These are phyloP conservation scores for Rhorus exstirpatorius DNA, from an alignment of 2,888 invertebrate species.

Conservation along the genomic window DNA sequence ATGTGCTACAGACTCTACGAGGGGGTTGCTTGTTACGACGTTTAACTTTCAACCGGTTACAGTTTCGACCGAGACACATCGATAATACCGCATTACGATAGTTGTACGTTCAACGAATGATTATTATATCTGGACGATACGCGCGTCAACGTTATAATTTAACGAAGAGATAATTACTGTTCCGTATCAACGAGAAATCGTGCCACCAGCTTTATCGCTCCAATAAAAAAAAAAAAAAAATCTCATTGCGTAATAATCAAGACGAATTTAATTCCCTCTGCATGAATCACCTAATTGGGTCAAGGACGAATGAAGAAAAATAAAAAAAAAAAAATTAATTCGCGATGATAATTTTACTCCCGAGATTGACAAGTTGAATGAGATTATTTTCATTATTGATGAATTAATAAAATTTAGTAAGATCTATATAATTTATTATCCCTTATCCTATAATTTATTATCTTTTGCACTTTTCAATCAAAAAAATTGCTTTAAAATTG, in stretches of 20 bases:
- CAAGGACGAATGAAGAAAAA: conserved; percentile 14
- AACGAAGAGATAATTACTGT: too few species aligned
- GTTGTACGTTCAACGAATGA: conserved; percentile 23
- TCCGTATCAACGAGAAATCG: too few species aligned
- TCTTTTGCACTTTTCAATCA: too few species aligned
- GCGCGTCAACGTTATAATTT: too few species aligned
- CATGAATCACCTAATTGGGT: conserved; percentile 9
- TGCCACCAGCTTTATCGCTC: neutral
- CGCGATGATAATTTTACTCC: too few species aligned
- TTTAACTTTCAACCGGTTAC: conserved; percentile 54
- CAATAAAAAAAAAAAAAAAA: neutral
- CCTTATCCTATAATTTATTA: too few species aligned
- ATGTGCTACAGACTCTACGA: neutral
- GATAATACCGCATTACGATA: conserved; percentile 51
- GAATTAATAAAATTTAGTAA: too few species aligned
- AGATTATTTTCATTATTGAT: too few species aligned
- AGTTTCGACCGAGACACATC: conserved; percentile 2
- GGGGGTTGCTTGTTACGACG: conserved; percentile 42
- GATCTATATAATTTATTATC: too few species aligned
- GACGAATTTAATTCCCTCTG: neutral
- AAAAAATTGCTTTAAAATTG: too few species aligned
- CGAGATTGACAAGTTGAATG: too few species aligned
- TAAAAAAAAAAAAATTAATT: too few species aligned
- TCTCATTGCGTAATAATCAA: neutral
- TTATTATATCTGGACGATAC: neutral